phyloP scores from a whole-genome alignment of 2,797 vertebrate genomes.

The Pogonophryne albipinna region DNA sequence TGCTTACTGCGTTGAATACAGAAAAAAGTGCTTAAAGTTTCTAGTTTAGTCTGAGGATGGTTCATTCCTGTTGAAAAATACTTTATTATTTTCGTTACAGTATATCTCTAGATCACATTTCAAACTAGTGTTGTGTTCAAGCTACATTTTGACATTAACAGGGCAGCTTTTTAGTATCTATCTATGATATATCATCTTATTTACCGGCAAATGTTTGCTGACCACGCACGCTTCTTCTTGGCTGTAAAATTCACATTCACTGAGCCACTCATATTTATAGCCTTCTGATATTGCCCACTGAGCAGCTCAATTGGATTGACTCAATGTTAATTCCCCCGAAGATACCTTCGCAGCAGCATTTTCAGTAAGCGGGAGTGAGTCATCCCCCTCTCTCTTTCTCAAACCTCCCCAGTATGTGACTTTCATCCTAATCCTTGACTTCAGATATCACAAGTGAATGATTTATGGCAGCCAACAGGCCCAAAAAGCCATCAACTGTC shows the following conservation, averaged over 20 bases:
- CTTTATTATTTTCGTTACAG: conserved; percentile 9
- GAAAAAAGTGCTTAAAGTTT: conserved; percentile 10
- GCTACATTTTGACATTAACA: conserved; percentile 43
- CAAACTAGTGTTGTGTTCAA: conserved; percentile 14
- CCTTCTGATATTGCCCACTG: background rate
- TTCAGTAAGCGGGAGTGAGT: conserved; percentile 52
- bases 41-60: background rate
- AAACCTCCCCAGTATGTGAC: conserved; percentile 50
- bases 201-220: conserved; percentile 12
- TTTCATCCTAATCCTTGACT: conserved; percentile 56
- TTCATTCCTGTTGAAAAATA: background rate
- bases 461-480: conserved; percentile 61
- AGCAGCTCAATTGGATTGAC: conserved; percentile 24
- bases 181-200: background rate
- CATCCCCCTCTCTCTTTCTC: conserved; percentile 42
- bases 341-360: conserved; percentile 45
- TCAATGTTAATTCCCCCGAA: conserved; percentile 37
- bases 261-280: conserved; percentile 9
- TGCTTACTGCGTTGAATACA: background rate
- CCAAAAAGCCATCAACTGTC: conserved; percentile 66
- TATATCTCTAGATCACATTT: conserved; percentile 10
- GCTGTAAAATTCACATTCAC: conserved; percentile 7
- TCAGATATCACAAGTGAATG: conserved; percentile 43
- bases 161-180: conserved; percentile 19
- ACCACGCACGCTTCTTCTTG: background rate